A percentile compares a stretch with the other conserved stretches of the same genome.
Conservation (phyloP, 2,888 invertebrate species). For the Thymelicus lineola region DNA sequence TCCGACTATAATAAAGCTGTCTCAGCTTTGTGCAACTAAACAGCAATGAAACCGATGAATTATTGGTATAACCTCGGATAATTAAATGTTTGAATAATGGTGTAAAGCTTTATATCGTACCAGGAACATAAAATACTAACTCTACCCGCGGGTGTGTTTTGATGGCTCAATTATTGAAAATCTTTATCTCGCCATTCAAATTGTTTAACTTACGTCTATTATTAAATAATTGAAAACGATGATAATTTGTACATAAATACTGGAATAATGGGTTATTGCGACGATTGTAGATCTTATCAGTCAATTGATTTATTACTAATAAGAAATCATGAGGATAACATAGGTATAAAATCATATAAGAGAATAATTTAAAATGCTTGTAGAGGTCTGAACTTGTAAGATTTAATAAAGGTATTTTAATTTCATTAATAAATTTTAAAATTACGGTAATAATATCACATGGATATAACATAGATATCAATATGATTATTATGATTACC, state of each 20-base stretch:
- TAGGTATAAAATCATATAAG: conserved; percentile 1
- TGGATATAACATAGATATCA: too few species aligned
- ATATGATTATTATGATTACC: background rate
- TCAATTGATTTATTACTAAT: conserved; percentile 10
- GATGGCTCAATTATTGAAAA: conserved; percentile 37
- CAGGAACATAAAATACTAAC: conserved; percentile 34
- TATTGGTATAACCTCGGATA: conserved; percentile 51
- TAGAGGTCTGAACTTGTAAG: too few species aligned
- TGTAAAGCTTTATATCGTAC: conserved; percentile 29
- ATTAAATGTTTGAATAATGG: conserved; percentile 49
- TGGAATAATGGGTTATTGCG: conserved; percentile 18
- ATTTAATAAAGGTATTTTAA: too few species aligned
- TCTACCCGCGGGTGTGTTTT: conserved; percentile 30
- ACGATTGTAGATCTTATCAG: conserved; percentile 19
- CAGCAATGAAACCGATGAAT: conserved; percentile 68
- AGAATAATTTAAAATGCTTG: background rate
- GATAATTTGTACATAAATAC: conserved; percentile 24
- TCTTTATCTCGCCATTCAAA: conserved; percentile 34
- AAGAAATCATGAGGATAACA: conserved; percentile 1
- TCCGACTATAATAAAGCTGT: conserved; percentile 78
- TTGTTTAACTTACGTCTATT: conserved; percentile 31
- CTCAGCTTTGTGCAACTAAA: conserved; percentile 66
- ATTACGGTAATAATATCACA: too few species aligned
- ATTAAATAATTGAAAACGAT: conserved; percentile 29
- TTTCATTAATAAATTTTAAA: too few species aligned